Conservation (phyloP, 1,140 invertebrate genomes). For the Bombus pascuorum region DNA sequence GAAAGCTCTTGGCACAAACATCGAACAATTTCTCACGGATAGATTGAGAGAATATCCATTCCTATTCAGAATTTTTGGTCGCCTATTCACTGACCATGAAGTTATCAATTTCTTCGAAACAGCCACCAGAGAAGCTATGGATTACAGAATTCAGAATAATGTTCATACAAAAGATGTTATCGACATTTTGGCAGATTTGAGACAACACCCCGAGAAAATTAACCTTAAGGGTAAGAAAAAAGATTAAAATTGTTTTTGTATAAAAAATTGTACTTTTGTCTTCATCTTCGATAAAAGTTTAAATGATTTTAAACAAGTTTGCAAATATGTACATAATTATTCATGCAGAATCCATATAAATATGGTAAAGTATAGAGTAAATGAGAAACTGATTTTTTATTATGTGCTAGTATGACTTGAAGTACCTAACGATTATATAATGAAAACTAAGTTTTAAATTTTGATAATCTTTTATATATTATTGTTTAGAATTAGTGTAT, state of each 20-base stretch:
- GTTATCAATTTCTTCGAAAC: constrained; percentile 81
- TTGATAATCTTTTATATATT: no score
- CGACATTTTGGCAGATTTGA: constrained; percentile 83
- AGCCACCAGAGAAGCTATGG: constrained; percentile 78
- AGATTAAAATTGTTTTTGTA: no score
- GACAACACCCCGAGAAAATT: constrained; percentile 75
- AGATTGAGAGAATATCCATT: constrained; percentile 63
- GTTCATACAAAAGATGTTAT: constrained; percentile 83
- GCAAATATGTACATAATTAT: no score
- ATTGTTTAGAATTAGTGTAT: no score
- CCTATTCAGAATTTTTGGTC: constrained; percentile 62
- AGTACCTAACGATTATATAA: no score
- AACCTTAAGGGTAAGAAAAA: constrained; percentile 28
- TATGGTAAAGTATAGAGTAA: no score
- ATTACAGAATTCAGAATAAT: constrained; percentile 81
- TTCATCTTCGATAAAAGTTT: no score
- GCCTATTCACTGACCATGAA: constrained; percentile 66
- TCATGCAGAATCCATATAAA: no score
- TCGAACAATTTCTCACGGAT: constrained; percentile 30
- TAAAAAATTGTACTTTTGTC: not conserved
- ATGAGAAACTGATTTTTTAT: no score
- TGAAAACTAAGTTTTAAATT: no score
- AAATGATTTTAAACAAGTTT: no score
- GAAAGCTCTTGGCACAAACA: constrained; percentile 50
- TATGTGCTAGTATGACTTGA: no score